A percentile compares a stretch with the other conserved stretches of the same genome.
These are phyloP conservation scores for Coptotermes formosanus DNA, from an alignment of 1,140 invertebrate species.

Conservation along the genomic window DNA sequence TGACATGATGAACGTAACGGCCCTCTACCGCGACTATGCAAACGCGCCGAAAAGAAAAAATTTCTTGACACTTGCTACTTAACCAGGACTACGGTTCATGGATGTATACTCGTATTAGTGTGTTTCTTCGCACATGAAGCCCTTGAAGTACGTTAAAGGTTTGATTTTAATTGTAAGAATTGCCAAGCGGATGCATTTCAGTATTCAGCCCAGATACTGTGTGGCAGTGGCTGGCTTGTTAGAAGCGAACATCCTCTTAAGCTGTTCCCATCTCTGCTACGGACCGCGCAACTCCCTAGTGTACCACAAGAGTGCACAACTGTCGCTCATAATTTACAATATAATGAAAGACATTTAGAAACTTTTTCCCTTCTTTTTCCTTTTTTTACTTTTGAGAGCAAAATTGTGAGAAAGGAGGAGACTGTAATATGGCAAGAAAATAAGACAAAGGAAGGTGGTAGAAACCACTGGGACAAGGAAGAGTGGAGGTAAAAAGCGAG, in stretches of 20 bases:
- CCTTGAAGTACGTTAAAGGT: no score
- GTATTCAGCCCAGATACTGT: no score
- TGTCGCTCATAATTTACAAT: constrained; percentile 19
- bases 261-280: neutral
- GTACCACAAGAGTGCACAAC: constrained; percentile 2
- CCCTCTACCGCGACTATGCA: no score
- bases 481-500: neutral
- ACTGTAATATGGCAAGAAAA: neutral
- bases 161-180: no score
- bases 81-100: no score
- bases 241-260: neutral
- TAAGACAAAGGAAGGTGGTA: neutral
- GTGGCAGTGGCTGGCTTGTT: neutral
- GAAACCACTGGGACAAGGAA: neutral
- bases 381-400: neutral
- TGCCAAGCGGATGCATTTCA: no score
- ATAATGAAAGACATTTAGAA: constrained; percentile 19
- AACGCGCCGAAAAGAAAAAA: no score
- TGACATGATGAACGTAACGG: no score
- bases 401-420: neutral
- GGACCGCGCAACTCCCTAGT: neutral
- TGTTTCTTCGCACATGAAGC: no score
- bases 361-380: neutral
- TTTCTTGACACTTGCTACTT: no score
- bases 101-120: no score